Evolutionary conservation across 1,140 invertebrate species (phyloP), one percentile per base, ranked within the genome.

Genomic region (Thaumatotibia leucotreta): DNA sequence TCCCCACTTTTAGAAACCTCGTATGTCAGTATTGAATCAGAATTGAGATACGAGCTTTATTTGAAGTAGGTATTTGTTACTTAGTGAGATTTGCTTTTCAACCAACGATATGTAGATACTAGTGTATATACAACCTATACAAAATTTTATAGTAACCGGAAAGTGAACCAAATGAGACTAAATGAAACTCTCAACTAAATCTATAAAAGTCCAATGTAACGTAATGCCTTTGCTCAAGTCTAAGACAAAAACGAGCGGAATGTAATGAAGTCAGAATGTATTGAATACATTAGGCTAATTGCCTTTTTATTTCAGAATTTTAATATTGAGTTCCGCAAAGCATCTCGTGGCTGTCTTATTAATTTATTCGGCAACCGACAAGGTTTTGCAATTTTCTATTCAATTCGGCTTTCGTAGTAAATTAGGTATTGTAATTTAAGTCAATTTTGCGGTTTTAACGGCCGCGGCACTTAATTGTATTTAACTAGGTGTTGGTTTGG

Each of bases 351-450:
- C 52, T 58, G 52, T 9, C 52, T 58, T 58, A 58, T 58, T 58
- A 58, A 58, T 58, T 58, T 58, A 58, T 58, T 58, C 52, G 23
- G 52, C 24, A 58, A 29, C 52, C 52, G 52, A 58, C 52, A 58
- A 58, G 52, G 52, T 58, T 58, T 58, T 58, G 52, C 52, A 58
- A 58, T 58, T 58, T 58, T 58, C 52, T 58, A 58, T 58, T 58
- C 52, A 58, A 58, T 58, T 58, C 52, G 52, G 52, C 52, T 58
- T 58, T 58, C 24, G 52, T 27, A 58, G 52, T 58, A 58, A 58
- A 58, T 58, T 58, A 58, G 52, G 27, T 58, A 58, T 58, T 58
- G 52, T 58, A 58, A 58, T 58, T 58, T 58, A 58, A 58, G 52
- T 58, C 52, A 58, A 58, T 58, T 58, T 58, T 31, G 52, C 27